A percentile compares a stretch with the other conserved stretches of the same genome.
phyloP scores from a whole-genome alignment of 2,888 invertebrate genomes.

The Cephus pulcher region DNA sequence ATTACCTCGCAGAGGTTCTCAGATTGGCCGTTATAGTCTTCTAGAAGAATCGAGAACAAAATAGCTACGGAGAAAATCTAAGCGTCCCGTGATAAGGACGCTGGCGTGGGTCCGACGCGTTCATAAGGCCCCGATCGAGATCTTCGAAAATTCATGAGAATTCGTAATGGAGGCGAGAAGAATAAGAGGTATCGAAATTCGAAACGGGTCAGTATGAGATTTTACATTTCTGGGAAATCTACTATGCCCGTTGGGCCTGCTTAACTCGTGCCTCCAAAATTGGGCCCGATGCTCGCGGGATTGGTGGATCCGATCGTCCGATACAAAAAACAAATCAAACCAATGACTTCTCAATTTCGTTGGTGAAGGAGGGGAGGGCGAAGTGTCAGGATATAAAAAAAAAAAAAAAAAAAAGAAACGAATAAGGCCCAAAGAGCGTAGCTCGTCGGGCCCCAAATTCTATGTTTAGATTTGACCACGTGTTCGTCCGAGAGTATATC shows the following conservation, averaged over 20 bases:
- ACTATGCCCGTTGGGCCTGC: neutral
- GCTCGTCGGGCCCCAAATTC: neutral
- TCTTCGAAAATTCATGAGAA: neutral
- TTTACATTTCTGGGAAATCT: neutral
- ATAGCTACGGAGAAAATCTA: neutral
- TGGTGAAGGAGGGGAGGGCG: neutral
- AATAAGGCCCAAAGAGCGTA: neutral
- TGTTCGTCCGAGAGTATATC: neutral
- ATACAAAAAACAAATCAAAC: conserved; percentile 28
- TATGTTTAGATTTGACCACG: conserved; percentile 8
- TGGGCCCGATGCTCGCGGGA: conserved; percentile 24
- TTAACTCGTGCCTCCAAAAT: conserved; percentile 7
- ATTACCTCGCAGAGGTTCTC: conserved; percentile 49
- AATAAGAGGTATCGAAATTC: neutral
- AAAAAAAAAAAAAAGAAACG: neutral
- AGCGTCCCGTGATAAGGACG: neutral
- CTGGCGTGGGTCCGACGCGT: neutral
- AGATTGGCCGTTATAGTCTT: conserved; percentile 12
- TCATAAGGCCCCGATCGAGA: neutral
- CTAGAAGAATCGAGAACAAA: neutral
- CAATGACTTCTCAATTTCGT: conserved; percentile 38
- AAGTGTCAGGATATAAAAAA: neutral
- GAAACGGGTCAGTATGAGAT: neutral
- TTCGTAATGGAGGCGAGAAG: neutral
- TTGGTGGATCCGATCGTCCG: conserved; percentile 27